A percentile compares a stretch with the other conserved stretches of the same genome.
Evolutionary conservation across 2,888 invertebrate species (phyloP).

Genomic region (Ophion costatus): DNA sequence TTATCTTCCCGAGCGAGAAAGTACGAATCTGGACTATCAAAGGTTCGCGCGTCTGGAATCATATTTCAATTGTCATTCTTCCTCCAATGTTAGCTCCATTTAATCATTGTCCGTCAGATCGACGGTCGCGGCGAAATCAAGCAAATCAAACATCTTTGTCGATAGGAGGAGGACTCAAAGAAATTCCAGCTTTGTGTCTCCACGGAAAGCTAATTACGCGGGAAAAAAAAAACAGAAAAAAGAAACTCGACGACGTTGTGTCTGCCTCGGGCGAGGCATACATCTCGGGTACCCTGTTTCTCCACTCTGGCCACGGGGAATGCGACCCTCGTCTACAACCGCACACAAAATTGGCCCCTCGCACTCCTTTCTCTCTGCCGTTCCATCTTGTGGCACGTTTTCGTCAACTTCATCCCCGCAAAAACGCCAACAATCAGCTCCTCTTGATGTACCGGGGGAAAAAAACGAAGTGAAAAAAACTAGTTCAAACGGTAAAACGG

Average conservation of each 20-base stretch:
- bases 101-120: background rate
- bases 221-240: constrained; percentile 71
- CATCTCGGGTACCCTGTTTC: constrained; percentile 46
- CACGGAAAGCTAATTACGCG: constrained; percentile 76
- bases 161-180: constrained; percentile 16
- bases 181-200: constrained; percentile 68
- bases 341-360: constrained; percentile 15
- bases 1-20: constrained; percentile 54
- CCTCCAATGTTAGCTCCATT: background rate
- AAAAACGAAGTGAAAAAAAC: background rate
- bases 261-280: constrained; percentile 64
- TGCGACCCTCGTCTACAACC: constrained; percentile 35
- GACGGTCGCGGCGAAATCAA: background rate
- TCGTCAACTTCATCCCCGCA: background rate
- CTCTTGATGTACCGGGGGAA: background rate
- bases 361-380: constrained; percentile 15
- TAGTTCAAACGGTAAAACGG: background rate
- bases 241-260: constrained; percentile 61
- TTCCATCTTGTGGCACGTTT: background rate
- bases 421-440: background rate
- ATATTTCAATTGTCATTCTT: background rate
- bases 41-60: background rate
- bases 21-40: constrained; percentile 11
- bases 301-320: constrained; percentile 18
- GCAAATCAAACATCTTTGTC: constrained; percentile 6